Percentiles rank a stretch among this genome's conserved stretches.
phyloP scores from a whole-genome alignment of 2,113 vertebrate genomes.

The Phyllostomus hastatus region DNA sequence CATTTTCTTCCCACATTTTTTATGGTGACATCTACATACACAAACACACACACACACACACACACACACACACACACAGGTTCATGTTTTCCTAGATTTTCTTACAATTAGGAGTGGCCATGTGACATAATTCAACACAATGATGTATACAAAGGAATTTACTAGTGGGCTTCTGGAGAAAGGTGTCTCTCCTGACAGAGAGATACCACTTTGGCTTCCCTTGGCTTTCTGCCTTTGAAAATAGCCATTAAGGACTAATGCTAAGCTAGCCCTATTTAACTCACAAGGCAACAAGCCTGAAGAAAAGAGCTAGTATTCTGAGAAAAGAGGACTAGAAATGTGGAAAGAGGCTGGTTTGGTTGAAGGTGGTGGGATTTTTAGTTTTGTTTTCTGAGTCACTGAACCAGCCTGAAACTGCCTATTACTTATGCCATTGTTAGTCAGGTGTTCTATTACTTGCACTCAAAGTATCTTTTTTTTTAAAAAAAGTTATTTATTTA shows the following conservation, averaged over 20 bases:
- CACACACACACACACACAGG: background rate
- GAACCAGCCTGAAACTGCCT: background rate
- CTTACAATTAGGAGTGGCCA: background rate
- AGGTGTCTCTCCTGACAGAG: background rate
- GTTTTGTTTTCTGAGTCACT: background rate
- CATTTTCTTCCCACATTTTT: background rate
- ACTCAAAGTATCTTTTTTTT: background rate
- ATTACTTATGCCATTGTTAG: background rate
- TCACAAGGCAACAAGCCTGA: background rate
- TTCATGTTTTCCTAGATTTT: background rate
- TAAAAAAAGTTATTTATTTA: no score
- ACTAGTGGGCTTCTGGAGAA: background rate
- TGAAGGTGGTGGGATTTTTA: background rate
- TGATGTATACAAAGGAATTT: background rate
- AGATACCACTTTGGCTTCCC: background rate
- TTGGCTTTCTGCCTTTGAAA: background rate
- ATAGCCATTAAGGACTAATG: background rate
- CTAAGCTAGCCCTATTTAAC: background rate
- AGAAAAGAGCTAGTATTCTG: background rate
- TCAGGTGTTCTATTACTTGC: background rate
- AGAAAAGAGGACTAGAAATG: background rate
- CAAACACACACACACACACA: background rate
- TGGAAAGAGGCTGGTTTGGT: background rate
- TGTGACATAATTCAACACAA: background rate
- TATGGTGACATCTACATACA: background rate